phyloP scores from a whole-genome alignment of 2,888 invertebrate genomes.

The Thecophora atra region DNA sequence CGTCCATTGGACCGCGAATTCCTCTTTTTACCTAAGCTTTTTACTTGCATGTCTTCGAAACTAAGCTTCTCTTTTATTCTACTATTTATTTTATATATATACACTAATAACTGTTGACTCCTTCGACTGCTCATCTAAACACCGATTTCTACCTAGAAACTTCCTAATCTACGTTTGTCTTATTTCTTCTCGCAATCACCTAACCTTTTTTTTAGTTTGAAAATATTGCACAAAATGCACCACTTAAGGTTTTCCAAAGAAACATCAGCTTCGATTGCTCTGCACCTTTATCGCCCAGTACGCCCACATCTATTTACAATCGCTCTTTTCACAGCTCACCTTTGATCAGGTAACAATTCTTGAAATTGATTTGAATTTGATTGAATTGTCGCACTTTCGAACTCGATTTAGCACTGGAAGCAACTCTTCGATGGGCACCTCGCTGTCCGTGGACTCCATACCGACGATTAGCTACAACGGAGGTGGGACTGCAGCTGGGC shows the following conservation, averaged over 20 bases:
- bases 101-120: background rate
- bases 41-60: background rate
- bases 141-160: conserved; percentile 27
- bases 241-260: conserved; percentile 66
- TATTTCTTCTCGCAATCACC: conserved; percentile 38
- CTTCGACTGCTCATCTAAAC: conserved; percentile 8
- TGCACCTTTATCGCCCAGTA: conserved; percentile 66
- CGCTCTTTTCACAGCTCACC: conserved; percentile 66
- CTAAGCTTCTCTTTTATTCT: background rate
- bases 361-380: conserved; percentile 3
- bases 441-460: conserved; percentile 58
- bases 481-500: conserved; percentile 41
- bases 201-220: conserved; percentile 59
- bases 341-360: conserved; percentile 61
- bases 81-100: background rate
- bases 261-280: conserved; percentile 67
- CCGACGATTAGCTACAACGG: conserved; percentile 49
- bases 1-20: conserved; percentile 19
- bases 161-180: conserved; percentile 42
- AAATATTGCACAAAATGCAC: conserved; percentile 66
- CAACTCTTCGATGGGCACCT: conserved; percentile 60
- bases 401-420: conserved; percentile 58
- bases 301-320: conserved; percentile 65
- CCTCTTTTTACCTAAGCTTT: background rate
- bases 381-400: background rate